phyloP scores from a whole-genome alignment of 2,113 vertebrate genomes.

The Lepus europaeus region DNA sequence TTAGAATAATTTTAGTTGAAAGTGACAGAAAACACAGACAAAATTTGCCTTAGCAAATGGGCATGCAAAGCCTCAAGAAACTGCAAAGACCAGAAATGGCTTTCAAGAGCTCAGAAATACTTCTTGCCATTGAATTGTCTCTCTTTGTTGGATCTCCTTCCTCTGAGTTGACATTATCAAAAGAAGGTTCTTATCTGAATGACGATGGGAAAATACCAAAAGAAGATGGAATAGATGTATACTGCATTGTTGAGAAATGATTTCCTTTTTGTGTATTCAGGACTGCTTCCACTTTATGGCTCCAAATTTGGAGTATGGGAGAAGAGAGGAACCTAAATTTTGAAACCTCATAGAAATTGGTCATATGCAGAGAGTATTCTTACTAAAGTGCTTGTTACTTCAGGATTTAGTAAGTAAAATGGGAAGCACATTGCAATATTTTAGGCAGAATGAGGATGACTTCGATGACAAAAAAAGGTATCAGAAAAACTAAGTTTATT shows the following conservation, averaged over 20 bases:
- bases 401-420: conserved; percentile 20
- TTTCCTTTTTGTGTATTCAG: conserved; percentile 12
- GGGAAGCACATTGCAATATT: neutral
- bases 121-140: neutral
- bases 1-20: conserved; percentile 63
- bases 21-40: conserved; percentile 7
- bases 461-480: conserved; percentile 21
- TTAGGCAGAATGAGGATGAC: neutral
- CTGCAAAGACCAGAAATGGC: neutral
- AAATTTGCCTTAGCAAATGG: conserved; percentile 22
- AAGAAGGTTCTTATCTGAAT: neutral
- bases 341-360: neutral
- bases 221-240: neutral
- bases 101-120: neutral
- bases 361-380: neutral
- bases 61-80: neutral
- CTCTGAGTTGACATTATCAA: neutral
- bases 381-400: neutral
- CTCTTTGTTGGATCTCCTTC: conserved; percentile 1
- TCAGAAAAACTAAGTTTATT: neutral
- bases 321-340: conserved; percentile 3
- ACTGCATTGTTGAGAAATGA: neutral
- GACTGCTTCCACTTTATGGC: neutral
- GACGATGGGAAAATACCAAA: conserved; percentile 2
- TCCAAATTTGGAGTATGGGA: conserved; percentile 13